Evolutionary conservation across 1,140 invertebrate genomes (phyloP), one percentile per base, ranked within the genome.

Genomic region (Cherax quadricarinatus): DNA sequence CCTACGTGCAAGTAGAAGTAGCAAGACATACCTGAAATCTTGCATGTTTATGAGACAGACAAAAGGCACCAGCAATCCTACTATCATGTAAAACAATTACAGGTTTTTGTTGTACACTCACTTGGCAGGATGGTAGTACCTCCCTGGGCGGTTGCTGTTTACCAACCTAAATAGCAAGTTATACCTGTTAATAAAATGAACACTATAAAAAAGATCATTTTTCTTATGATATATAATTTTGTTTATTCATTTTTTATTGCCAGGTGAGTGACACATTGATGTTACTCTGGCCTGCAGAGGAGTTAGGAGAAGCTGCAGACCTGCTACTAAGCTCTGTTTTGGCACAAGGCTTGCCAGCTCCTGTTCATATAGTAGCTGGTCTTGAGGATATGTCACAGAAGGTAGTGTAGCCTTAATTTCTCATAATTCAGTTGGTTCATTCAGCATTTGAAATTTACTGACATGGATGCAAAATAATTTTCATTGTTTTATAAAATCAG

Each of bases 321-420:
- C 57, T 91, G 24, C 48, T 91, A 9, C 51, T 91, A 21, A 86
- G 84, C 14, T 91, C 84, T 62, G 81, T 91, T 41, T 16, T 87
- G 78, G 90, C 90, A 3, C 90, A 91, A 66, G 90, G 84, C 7
- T 66, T 91, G 41, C 90, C 90, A 6, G 66, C 85, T 30, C 48
- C 83, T 10, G 30, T 87, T 18, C 85, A 91, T 82, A 49, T 91
- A 18, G 18, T 86, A 18, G 51, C 90, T 9, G 83, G 49, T 30
- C 30, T 91, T 4, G 90, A 91, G n/a, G 84, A 91, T 9, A 49
- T 91, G 75, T 41, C 90, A 7, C 88, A 84, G 24, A 90, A 90
- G 88, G 88, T 90, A 84, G 16, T 62, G 5, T 10, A 57, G 53
- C 7, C 6, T 4, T 80, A 16, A 30, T 80, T 18, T 80, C 41